Conservation (phyloP, 1,140 invertebrate genomes). For the Helicorthomorpha holstii region DNA sequence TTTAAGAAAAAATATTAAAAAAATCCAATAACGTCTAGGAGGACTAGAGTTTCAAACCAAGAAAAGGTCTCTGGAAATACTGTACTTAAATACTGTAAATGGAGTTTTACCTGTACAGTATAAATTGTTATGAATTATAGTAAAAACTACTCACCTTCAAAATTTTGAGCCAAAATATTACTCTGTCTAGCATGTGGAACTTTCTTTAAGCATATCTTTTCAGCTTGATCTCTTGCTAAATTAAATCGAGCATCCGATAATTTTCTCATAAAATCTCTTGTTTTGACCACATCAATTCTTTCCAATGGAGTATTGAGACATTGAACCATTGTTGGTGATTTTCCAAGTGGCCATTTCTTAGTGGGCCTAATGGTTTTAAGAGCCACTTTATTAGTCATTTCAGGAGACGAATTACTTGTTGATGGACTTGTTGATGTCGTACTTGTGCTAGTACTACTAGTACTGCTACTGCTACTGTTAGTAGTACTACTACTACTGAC, state of each 20-base stretch:
- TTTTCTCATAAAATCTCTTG: neutral
- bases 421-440: neutral
- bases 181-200: no score
- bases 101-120: no score
- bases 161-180: no score
- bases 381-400: conserved; percentile 29
- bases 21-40: no score
- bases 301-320: neutral
- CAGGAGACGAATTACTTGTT: neutral
- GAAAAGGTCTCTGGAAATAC: no score
- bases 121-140: no score
- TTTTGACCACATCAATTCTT: neutral
- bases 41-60: no score
- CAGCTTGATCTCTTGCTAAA: neutral
- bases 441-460: neutral
- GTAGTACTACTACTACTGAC: neutral
- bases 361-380: conserved; percentile 19
- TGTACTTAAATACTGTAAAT: no score
- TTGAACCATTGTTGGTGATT: no score
- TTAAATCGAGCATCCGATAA: neutral
- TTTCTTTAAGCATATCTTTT: neutral
- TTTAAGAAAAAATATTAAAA: no score
- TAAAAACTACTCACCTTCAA: no score
- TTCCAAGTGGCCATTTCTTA: neutral
- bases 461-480: neutral